These are phyloP conservation scores for Myrmecobius fasciatus DNA, from an alignment of 2,113 vertebrate species.

Conservation along the genomic window DNA sequence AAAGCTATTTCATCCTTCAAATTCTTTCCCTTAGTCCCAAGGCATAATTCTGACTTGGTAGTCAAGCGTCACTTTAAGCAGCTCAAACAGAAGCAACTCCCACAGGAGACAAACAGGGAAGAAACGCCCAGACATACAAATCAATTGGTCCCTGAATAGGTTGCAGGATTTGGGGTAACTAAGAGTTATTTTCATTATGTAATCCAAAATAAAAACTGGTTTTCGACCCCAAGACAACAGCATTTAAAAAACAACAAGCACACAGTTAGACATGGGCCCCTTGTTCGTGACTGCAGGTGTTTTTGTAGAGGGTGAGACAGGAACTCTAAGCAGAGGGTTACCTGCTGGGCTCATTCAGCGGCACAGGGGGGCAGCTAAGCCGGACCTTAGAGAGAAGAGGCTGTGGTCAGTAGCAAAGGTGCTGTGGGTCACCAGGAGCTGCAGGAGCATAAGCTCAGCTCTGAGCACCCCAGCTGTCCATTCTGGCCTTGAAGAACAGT, in stretches of 20 bases:
- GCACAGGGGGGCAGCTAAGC: no score
- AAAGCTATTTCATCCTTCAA: background rate
- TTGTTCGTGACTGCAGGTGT: background rate
- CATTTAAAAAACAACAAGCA: background rate
- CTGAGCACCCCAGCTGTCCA: no score
- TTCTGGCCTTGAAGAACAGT: no score
- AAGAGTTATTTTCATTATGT: background rate
- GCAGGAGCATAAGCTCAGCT: no score
- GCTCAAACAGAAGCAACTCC: background rate
- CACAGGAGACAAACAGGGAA: background rate
- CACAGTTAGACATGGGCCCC: no score
- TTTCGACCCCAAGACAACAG: background rate
- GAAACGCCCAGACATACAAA: background rate
- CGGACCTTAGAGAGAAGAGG: no score
- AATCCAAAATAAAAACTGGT: background rate
- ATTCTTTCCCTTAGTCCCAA: background rate
- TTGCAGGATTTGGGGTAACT: background rate
- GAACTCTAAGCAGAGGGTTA: background rate
- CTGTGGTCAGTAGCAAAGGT: no score
- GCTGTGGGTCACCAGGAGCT: no score
- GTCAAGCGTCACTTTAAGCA: background rate
- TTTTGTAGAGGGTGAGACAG: background rate
- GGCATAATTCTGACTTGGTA: background rate
- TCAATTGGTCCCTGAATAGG: conserved; percentile 6
- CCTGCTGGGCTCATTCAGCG: no score